A percentile compares a stretch with the other conserved stretches of the same genome.
Conservation (phyloP, 1,140 invertebrate genomes). For the Galleria mellonella region DNA sequence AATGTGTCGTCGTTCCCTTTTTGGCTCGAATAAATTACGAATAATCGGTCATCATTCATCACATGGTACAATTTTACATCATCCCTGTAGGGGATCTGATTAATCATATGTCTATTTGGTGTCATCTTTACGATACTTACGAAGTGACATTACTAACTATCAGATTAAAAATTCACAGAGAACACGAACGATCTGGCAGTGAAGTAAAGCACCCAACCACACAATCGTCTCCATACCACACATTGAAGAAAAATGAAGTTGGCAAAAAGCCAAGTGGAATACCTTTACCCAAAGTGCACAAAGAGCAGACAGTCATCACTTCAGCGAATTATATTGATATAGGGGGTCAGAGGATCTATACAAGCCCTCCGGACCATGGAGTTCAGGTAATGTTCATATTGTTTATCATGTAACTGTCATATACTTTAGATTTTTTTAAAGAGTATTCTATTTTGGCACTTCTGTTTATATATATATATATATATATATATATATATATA, state of each 20-base stretch:
- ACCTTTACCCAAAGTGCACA: slow-evolving; percentile 59
- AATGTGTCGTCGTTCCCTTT: too few relatives aligned
- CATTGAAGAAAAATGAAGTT: slow-evolving; percentile 50
- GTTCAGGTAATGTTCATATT: slow-evolving; percentile 51
- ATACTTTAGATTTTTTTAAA: not conserved
- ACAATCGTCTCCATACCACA: slow-evolving; percentile 69
- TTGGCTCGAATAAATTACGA: too few relatives aligned
- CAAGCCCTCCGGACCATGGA: slow-evolving; percentile 63
- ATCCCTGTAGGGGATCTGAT: too few relatives aligned
- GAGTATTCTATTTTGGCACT: too few relatives aligned
- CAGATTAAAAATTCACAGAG: slow-evolving; percentile 36
- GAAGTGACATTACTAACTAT: too few relatives aligned
- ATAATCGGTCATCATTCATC: too few relatives aligned
- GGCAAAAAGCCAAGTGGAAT: slow-evolving; percentile 68
- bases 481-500: too few relatives aligned
- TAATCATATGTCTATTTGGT: too few relatives aligned
- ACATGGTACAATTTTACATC: too few relatives aligned
- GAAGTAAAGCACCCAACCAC: slow-evolving; percentile 62
- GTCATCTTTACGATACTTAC: too few relatives aligned
- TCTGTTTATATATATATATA: too few relatives aligned
- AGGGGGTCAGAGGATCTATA: slow-evolving; percentile 66
- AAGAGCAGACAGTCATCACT: slow-evolving; percentile 51
- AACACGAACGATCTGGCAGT: slow-evolving; percentile 64
- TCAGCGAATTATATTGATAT: slow-evolving; percentile 65
- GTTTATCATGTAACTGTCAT: not conserved